Evolutionary conservation across 2,888 invertebrate species (phyloP).

Genomic region (Troides aeacus): DNA sequence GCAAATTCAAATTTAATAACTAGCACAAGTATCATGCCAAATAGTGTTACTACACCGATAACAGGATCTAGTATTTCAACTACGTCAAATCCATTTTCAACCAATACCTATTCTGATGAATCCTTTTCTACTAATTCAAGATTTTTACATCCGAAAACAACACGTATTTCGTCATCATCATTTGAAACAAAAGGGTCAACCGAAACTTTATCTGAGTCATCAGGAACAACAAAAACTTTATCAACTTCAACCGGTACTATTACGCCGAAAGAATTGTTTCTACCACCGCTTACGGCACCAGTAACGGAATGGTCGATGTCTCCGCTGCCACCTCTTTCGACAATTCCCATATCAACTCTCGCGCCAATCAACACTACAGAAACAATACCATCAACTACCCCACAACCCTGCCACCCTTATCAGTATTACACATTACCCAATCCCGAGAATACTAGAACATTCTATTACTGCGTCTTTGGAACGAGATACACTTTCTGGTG

Average conservation of each 20-base stretch:
- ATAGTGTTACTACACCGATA: not conserved
- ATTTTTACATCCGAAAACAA: not conserved
- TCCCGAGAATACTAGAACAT: constrained; percentile 12
- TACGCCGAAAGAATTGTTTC: constrained; percentile 1
- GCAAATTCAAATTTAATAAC: too few relatives aligned
- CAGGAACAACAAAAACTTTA: not conserved
- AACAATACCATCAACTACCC: not conserved
- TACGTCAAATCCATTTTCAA: not conserved
- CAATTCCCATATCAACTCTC: constrained; percentile 3
- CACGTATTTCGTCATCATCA: not conserved
- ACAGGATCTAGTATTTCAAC: not conserved
- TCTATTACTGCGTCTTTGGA: constrained; percentile 26
- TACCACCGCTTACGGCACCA: constrained; percentile 18
- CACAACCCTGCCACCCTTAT: constrained; percentile 14
- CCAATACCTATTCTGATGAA: not conserved
- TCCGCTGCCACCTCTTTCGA: constrained; percentile 15
- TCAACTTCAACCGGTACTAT: not conserved
- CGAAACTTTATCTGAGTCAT: not conserved
- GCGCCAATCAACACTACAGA: constrained; percentile 9
- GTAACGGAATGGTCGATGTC: constrained; percentile 3
- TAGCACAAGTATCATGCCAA: too few relatives aligned
- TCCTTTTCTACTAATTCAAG: not conserved
- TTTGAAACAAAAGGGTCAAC: not conserved
- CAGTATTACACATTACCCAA: constrained; percentile 19
- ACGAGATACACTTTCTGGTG: constrained; percentile 22